Evolutionary conservation across 30 jellyfish, hydroid and myxozoan species (phyloP), one percentile per base, ranked within the genome.

Genomic region (Hydractinia symbiolongicarpus): DNA sequence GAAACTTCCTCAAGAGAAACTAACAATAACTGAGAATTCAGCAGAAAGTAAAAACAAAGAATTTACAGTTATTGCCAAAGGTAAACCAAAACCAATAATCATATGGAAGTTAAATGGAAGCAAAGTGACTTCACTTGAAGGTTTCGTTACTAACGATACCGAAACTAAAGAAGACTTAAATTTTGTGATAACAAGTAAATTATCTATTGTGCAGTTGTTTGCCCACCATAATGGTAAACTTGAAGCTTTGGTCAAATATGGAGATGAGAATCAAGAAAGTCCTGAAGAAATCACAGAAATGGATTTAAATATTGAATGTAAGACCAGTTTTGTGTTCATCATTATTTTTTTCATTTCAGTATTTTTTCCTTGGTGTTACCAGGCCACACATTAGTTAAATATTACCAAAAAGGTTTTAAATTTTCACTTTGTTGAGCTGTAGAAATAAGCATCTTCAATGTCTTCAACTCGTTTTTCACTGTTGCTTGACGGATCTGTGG

Each of bases 21-120:
- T 74, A 10, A 53, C 67, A 9, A 44, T 30, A 54, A 74, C 54
- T 8, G 83, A 74, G 20, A 51, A 74, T 50, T 9, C 69, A 5
- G 66, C 9, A 14, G 62, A 55, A 5, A 30, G 69, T 6, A 74
- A 50, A 74, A 74, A 74, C 20, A 6, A 44, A 5, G 49, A 55
- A 50, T n/a, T 74, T 21, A 74, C 8, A 16, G 83, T 74, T 20
- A 58, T 8, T 8, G 83, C 16, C 51, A 17, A 50, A 16, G 83
- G 83, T 49, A 74, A 74, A n/a, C 83, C 83, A 13, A 53, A n/a
- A 10, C 83, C 83, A 50, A 50, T 44, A 1, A 19, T 74, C 54
- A 44, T 50, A 5, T 74, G 83, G 83, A 74, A 74, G 14, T 55
- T 74, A 8, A 74, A 74, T 74, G 13, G 20, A 10, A 66, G 4